Percentiles rank a stretch among this genome's conserved stretches.
Evolutionary conservation across 1,140 invertebrate species (phyloP).

Genomic region (Intoshia linei): DNA sequence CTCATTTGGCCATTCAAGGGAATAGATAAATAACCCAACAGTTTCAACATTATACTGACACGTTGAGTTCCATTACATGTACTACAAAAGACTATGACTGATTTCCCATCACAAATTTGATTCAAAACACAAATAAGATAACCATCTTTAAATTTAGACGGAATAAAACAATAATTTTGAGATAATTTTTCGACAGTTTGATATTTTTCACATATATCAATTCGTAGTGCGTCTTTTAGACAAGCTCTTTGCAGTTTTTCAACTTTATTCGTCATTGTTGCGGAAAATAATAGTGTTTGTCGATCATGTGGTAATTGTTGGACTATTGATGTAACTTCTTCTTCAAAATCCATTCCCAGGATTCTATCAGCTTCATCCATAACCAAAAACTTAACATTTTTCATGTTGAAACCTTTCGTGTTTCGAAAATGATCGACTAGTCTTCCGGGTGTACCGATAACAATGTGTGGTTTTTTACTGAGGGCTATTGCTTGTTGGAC

Average conservation of each 20-base stretch:
- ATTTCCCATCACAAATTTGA: constrained; percentile 68
- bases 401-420: constrained; percentile 63
- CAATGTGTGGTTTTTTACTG: constrained; percentile 68
- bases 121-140: constrained; percentile 80
- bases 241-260: constrained; percentile 72
- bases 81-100: constrained; percentile 76
- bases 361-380: constrained; percentile 42
- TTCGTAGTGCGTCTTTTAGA: constrained; percentile 50
- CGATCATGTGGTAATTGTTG: constrained; percentile 35
- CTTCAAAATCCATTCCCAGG: constrained; percentile 93
- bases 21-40: constrained; percentile 54
- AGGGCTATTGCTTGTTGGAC: constrained; percentile 52
- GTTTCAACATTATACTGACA: constrained; percentile 48
- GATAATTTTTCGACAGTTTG: constrained; percentile 80
- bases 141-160: constrained; percentile 79
- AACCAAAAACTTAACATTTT: constrained; percentile 31
- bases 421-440: constrained; percentile 55
- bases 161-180: constrained; percentile 78
- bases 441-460: constrained; percentile 64
- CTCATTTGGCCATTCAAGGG: constrained; percentile 88
- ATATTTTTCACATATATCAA: constrained; percentile 78
- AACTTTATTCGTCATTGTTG: constrained; percentile 80
- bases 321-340: constrained; percentile 34
- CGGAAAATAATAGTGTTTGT: constrained; percentile 58
- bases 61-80: constrained; percentile 67